Evolutionary conservation across 2,797 vertebrate genomes (phyloP).

Genomic region (Sibirionetta formosa): DNA sequence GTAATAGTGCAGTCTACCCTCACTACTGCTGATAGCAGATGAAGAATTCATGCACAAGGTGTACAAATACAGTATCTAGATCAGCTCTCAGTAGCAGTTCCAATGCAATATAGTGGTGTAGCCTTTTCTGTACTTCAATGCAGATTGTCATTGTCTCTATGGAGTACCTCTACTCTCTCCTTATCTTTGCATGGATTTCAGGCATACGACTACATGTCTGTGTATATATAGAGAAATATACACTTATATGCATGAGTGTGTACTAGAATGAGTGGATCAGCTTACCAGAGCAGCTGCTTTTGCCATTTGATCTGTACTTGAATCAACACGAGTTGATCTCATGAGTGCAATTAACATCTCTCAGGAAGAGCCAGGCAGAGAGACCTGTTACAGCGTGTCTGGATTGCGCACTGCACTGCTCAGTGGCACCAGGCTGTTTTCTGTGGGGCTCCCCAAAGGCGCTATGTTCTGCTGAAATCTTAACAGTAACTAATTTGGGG

Average conservation of each 20-base stretch:
- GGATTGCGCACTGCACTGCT: rapidly evolving
- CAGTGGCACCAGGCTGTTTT: not conserved
- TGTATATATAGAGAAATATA: too few relatives aligned
- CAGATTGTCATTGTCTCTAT: not conserved
- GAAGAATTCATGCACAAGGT: not conserved
- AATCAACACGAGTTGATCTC: not conserved
- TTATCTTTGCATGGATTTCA: not conserved
- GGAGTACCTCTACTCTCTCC: not conserved
- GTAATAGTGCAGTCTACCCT: not conserved
- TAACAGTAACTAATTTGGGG: not conserved
- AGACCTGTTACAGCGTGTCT: not conserved
- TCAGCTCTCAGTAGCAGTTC: not conserved
- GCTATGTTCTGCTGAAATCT: not conserved
- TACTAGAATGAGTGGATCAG: not conserved
- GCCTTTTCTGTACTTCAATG: not conserved
- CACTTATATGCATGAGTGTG: rapidly evolving
- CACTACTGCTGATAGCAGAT: not conserved
- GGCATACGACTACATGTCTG: rapidly evolving
- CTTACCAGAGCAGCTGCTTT: not conserved
- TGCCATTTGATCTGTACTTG: not conserved
- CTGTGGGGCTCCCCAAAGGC: not conserved
- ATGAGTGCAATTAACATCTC: rapidly evolving
- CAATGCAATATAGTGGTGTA: rapidly evolving
- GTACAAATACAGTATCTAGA: not conserved
- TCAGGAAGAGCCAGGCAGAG: not conserved